Base-by-base conservation (phyloP, 1,140 invertebrate genomes). In the Penaeus vannamei region DNA sequence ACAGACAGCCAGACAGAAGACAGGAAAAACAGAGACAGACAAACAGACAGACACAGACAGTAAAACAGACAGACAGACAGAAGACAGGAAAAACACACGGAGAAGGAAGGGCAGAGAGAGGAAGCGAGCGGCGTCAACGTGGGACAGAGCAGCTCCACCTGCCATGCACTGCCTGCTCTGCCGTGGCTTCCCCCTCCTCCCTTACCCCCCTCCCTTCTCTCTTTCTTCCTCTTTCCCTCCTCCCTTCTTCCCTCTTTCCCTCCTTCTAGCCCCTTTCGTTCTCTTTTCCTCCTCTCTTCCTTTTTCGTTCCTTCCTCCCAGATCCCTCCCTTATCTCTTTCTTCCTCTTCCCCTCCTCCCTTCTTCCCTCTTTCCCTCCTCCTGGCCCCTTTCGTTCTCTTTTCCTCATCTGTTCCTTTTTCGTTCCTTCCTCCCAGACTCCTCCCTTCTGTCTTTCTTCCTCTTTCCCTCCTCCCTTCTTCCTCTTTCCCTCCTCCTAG, bases 21-120 rank as follows among this genome's bases (percentile, higher is more conserved):
- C 26, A 64, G 17, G 29, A 26, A n/a, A 62, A 23, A 46, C 32
- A 81, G 22, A 81, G 26, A 77, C 22, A 32, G 20, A 77, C 76
- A 77, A 12, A 77, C 76, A 77, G 26, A 77, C 76, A 77, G 26
- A 77, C 76, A 77, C 7, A 77, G 5, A 29, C 5, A 46, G 12
- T 3, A 82, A 22, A 8, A 14, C 22, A 82, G 59, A 53, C 8
- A 42, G 19, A 17, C 7, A 53, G 5, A 82, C 29, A 22, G 20
- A 8, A n/a, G 32, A 62, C 59, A 84, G 32, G 61, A 84, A 42
- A 62, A 61, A 84, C 29, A 64, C 59, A 84, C 26, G 69, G 36
- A 84, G 82, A 84, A 12, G 42, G 85, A 77, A 53, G 59, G 85
- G 19, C n/a, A 26, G 69, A 76, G 69, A 76, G 22, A 26, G 69